Percentiles rank a stretch among this genome's conserved stretches.
phyloP scores from a whole-genome alignment of 2,113 vertebrate species.

The Orthochromis indermauri region DNA sequence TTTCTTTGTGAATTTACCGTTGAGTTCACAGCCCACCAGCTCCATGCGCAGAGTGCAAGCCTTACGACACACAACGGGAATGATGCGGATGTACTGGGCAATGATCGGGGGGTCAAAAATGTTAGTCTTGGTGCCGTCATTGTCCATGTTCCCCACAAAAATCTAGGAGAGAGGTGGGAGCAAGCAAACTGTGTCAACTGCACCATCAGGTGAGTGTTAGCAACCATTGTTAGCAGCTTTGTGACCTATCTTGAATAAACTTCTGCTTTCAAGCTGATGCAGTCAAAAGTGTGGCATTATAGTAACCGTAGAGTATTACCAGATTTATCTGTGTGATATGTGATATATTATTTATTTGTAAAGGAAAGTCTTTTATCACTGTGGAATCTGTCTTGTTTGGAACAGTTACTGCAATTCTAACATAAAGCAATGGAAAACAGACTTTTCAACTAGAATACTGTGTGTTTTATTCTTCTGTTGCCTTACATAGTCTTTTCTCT shows the following conservation, averaged over 20 bases:
- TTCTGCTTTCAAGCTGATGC: background rate
- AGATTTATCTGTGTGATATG: background rate
- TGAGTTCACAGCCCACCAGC: slow-evolving; percentile 91
- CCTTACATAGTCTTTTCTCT: slow-evolving; percentile 73
- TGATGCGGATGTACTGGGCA: slow-evolving; percentile 80
- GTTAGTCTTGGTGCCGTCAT: slow-evolving; percentile 76
- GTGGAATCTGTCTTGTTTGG: background rate
- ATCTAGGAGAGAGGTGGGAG: slow-evolving; percentile 56
- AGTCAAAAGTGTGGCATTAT: background rate
- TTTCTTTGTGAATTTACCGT: slow-evolving; percentile 72
- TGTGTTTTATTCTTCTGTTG: background rate
- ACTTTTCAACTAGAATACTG: background rate
- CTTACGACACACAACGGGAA: slow-evolving; percentile 76
- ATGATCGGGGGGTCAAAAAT: slow-evolving; percentile 81
- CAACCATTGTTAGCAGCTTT: background rate
- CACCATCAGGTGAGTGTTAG: background rate
- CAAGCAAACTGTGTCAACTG: background rate
- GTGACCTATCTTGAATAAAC: background rate
- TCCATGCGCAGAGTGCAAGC: slow-evolving; percentile 92
- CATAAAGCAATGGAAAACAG: background rate
- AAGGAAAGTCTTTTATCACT: background rate
- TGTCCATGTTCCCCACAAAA: slow-evolving; percentile 83
- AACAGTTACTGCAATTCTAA: background rate
- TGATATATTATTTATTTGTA: background rate
- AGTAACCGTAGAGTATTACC: background rate